Evolutionary conservation across 64 coral and sea anemone species (phyloP).

Genomic region (Astreopora myriophthalma): DNA sequence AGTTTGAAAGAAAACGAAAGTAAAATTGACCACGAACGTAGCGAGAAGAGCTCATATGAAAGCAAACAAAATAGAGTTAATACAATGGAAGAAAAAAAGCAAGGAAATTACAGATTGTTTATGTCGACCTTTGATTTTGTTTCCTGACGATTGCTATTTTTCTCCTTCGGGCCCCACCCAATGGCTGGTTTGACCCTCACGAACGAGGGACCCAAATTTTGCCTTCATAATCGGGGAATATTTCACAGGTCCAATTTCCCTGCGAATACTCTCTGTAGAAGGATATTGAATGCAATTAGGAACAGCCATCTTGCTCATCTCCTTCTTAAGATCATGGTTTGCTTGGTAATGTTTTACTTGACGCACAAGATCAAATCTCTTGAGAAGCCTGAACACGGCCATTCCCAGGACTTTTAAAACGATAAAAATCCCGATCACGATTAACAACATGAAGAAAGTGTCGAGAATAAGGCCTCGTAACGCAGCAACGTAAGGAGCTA

Average conservation of each 20-base stretch:
- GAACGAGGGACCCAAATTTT: conserved; percentile 16
- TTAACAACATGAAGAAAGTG: conserved; percentile 75
- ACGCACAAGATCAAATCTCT: conserved; percentile 75
- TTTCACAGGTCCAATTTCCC: conserved; percentile 27
- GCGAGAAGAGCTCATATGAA: no score
- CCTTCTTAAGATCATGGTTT: conserved; percentile 22
- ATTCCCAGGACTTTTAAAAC: conserved; percentile 49
- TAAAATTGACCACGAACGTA: no score
- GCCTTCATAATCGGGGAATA: conserved; percentile 10
- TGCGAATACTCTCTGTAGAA: neutral
- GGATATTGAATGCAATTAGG: conserved; percentile 42
- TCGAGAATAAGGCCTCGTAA: conserved; percentile 50
- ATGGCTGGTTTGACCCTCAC: conserved; percentile 30
- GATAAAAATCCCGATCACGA: conserved; percentile 60
- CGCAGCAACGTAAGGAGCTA: conserved; percentile 56
- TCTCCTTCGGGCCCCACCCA: conserved; percentile 2
- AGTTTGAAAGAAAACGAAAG: no score
- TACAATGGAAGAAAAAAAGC: no score
- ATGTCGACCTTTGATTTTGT: no score
- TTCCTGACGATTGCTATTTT: neutral
- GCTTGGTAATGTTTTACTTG: conserved; percentile 75
- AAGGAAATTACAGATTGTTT: no score
- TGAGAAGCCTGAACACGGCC: conserved; percentile 41
- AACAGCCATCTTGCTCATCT: neutral
- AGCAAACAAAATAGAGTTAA: no score